These are phyloP conservation scores for Ips nitidus DNA, from an alignment of 1,140 invertebrate species.

Conservation along the genomic window DNA sequence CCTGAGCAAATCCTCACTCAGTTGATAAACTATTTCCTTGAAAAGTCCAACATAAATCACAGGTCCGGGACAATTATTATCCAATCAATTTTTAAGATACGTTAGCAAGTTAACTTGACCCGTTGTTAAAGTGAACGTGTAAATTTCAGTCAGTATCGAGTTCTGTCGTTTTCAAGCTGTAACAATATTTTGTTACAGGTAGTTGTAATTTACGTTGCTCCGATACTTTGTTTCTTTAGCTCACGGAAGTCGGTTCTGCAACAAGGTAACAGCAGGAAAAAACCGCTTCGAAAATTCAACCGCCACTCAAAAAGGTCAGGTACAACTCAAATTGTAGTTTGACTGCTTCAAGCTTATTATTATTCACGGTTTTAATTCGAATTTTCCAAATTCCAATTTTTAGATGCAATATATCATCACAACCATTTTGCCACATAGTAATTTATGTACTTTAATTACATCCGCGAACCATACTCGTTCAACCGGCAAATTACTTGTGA, in stretches of 20 bases:
- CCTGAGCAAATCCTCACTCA: too few relatives aligned
- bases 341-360: too few relatives aligned
- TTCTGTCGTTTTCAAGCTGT: constrained; percentile 20
- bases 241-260: constrained; percentile 29
- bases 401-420: constrained; percentile 20
- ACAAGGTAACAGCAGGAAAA: constrained; percentile 9
- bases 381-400: constrained; percentile 11
- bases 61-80: constrained; percentile 10
- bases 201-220: constrained; percentile 27
- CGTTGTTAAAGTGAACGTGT: constrained; percentile 26
- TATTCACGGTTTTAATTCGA: neutral
- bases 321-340: too few relatives aligned
- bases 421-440: constrained; percentile 20
- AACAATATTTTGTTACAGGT: constrained; percentile 20
- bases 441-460: constrained; percentile 26
- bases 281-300: too few relatives aligned
- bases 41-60: neutral
- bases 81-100: constrained; percentile 31
- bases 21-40: neutral
- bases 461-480: constrained; percentile 17
- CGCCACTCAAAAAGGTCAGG: too few relatives aligned
- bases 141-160: constrained; percentile 28
- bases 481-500: constrained; percentile 23
- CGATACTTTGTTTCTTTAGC: constrained; percentile 29
- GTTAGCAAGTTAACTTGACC: constrained; percentile 24